Evolutionary conservation across 2,113 vertebrate genomes (phyloP), one percentile per base, ranked within the genome.

Genomic region (Meleagris gallopavo): DNA sequence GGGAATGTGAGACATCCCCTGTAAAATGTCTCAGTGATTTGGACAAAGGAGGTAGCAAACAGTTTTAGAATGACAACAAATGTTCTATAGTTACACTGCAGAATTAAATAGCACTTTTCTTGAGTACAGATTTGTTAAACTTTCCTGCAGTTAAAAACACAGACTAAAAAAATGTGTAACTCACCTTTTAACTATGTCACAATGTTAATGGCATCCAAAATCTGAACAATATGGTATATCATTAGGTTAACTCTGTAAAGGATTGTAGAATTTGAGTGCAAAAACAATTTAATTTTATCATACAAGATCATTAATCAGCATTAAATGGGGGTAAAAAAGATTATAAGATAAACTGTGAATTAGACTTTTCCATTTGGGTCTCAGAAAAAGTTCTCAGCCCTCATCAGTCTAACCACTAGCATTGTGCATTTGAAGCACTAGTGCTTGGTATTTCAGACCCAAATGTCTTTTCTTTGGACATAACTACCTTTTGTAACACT

Each of bases 201-300:
- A 4, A 2, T 67, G 20, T 67, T 88, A 96, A 96, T 61, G 64
- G 71, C 73, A 89, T 27, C 61, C 69, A 8, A 97, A 97, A 94
- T 96, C 48, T 91, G 93, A 86, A 90, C 55, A 93, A 74, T 89
- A 72, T 66, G 54, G 57, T 83, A 66, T 83, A 66, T 34, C 52
- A 52, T 89, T 93, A 72, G 14, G 66, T 92, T 83, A 90, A 70
- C 67, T 94, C 93, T 83, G 41, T 60, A 89, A 95, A 90, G 88
- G 66, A 83, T 88, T 70, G 86, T 85, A 96, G 89, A 94, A 95
- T 89, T 97, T 96, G 89, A 95, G 43, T 89, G 41, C 2, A 9
- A 50, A 90, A 95, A 85, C 61, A 76, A 89, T 96, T 93, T 86
- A 86, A 92, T 74, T 95, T 95, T 94, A 91, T 80, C 30, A 74